Evolutionary conservation across 1,140 invertebrate genomes (phyloP).

Genomic region (Pogonomyrmex barbatus): DNA sequence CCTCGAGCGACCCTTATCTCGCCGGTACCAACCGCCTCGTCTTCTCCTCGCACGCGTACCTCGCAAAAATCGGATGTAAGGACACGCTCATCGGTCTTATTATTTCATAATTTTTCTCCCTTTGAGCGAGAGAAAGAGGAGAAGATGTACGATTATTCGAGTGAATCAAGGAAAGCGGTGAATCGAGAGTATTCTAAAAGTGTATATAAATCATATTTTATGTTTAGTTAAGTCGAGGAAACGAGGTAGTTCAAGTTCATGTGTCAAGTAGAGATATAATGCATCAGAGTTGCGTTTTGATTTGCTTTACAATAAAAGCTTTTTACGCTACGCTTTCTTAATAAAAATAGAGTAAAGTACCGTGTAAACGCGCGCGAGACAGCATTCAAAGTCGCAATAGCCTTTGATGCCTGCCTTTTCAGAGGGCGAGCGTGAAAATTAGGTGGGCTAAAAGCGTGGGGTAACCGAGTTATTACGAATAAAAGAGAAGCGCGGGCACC

Average conservation of each 20-base stretch:
- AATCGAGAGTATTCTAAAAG: neutral
- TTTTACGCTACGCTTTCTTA: conserved; percentile 29
- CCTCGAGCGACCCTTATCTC: conserved; percentile 42
- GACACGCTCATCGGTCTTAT: conserved; percentile 29
- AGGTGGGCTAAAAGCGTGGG: conserved; percentile 75
- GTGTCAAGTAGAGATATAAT: neutral
- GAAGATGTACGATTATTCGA: neutral
- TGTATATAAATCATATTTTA: neutral
- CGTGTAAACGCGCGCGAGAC: conserved; percentile 49
- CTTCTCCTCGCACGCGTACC: neutral
- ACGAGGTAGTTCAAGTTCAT: no score
- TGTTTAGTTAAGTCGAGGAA: no score
- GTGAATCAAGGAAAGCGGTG: neutral
- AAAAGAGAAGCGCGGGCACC: conserved; percentile 73
- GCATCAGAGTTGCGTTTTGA: conserved; percentile 2
- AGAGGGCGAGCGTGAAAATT: conserved; percentile 75
- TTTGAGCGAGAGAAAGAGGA: neutral
- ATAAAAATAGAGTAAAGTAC: conserved; percentile 51
- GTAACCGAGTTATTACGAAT: conserved; percentile 82
- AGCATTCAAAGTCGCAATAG: conserved; percentile 49
- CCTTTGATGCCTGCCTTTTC: conserved; percentile 74
- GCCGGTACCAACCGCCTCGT: neutral
- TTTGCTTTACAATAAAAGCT: neutral
- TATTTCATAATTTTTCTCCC: neutral
- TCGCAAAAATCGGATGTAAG: neutral